Conservation (phyloP, 2,797 vertebrate species). For the Nannoperca australis region DNA sequence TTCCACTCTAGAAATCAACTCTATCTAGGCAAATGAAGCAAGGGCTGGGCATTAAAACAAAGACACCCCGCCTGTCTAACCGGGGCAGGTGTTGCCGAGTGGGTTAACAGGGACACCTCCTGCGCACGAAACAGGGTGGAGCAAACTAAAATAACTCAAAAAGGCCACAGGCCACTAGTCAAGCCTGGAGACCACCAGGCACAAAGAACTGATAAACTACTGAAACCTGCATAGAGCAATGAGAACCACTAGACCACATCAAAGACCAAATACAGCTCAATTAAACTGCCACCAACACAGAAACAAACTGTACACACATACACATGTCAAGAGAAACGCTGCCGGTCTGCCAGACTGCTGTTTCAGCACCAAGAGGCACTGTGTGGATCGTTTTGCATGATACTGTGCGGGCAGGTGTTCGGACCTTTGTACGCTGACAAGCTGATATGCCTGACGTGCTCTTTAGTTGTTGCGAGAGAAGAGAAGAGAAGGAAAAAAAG, state of each 20-base stretch:
- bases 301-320: constrained; percentile 1
- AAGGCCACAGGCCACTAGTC: constrained; percentile 62
- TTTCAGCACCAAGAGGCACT: neutral
- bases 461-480: neutral
- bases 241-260: constrained; percentile 19
- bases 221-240: constrained; percentile 35
- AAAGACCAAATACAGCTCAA: constrained; percentile 14
- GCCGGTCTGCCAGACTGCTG: neutral
- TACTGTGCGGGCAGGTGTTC: neutral
- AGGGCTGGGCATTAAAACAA: constrained; percentile 50
- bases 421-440: constrained; percentile 32
- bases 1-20: constrained; percentile 51
- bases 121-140: constrained; percentile 49
- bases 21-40: constrained; percentile 14
- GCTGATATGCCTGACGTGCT: constrained; percentile 6
- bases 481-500: neutral
- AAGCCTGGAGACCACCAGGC: constrained; percentile 47
- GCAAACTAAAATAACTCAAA: constrained; percentile 66
- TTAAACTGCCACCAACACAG: constrained; percentile 17
- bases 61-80: constrained; percentile 53
- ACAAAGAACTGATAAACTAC: constrained; percentile 43
- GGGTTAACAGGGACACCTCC: constrained; percentile 24
- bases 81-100: constrained; percentile 61
- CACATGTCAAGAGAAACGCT: neutral
- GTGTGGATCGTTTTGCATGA: constrained; percentile 8